Evolutionary conservation across 64 coral and sea anemone genomes (phyloP), one percentile per base, ranked within the genome.

Genomic region (Hydrozoanthus tunicans): DNA sequence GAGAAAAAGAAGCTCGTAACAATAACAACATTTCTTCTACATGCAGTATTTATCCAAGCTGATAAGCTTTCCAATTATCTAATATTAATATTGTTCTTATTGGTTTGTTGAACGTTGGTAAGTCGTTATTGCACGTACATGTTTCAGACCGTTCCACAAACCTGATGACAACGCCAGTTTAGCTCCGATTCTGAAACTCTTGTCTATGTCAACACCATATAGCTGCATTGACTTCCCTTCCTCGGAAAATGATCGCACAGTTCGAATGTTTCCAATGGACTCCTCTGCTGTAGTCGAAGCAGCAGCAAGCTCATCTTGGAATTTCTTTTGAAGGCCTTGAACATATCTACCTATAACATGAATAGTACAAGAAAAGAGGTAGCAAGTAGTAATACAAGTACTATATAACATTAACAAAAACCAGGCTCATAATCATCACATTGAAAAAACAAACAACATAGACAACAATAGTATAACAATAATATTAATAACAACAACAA

Each of bases 191-290:
- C 57, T 61, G 59, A 93, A 98, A 55, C 93, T 98, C 68, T 95
- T 91, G 57, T 98, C 84, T 62, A 98, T 93, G 9, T 90, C 93
- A 60, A 15, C 73, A 27, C 67, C 86, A 81, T 95, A 98, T 58
- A 89, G 56, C 0, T 63, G n/a, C 96, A 95, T 98, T 15, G 96
- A 68, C 69, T 98, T 98, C 52, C 84, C 76, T n/a, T 98, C 96
- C 90, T 98, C 91, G 0, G 96, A 98, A 92, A 98, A 98, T 60
- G 96, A 95, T 9, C 96, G 78, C 23, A 98, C 96, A 82, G 96
- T 98, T 67, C 96, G 93, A 76, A 98, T 89, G 66, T 93, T 98
- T 6, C 93, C 81, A 89, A 98, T 89, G 9, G 96, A 94, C 70
- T 98, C 96, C 69, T 98, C 96, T 53, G 96, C 90, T 55, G 93